Conservation (phyloP, 1,140 invertebrate genomes). For the Ostrea denselamellosa region DNA sequence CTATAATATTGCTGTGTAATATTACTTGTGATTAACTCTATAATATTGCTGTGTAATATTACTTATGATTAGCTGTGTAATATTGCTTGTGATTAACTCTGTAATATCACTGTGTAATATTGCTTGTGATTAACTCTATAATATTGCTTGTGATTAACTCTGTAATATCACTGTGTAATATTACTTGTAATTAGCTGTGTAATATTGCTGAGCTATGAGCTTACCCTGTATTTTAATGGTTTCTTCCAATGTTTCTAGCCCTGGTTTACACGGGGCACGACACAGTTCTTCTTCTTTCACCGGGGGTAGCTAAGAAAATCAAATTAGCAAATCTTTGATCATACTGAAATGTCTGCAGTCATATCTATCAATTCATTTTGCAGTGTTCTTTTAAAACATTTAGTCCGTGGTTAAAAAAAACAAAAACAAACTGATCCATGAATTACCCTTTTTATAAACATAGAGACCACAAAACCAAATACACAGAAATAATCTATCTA, state of each 20-base stretch:
- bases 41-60: no score
- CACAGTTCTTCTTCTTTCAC: conserved; percentile 89
- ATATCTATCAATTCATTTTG: not conserved
- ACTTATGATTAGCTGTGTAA: no score
- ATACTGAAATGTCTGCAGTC: not conserved
- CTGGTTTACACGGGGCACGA: conserved; percentile 89
- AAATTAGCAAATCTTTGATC: conserved; percentile 17
- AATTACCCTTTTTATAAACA: not conserved
- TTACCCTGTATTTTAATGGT: conserved; percentile 91
- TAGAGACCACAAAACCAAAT: not conserved
- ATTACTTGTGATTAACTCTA: no score
- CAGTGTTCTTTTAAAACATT: no score
- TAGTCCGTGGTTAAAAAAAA: no score
- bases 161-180: not conserved
- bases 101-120: no score
- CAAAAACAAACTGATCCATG: not conserved
- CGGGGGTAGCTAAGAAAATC: conserved; percentile 82
- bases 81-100: no score
- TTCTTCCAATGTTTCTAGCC: conserved; percentile 91
- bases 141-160: no score
- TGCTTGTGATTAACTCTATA: no score
- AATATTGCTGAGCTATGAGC: not conserved
- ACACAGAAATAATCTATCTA: not conserved
- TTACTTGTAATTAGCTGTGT: not conserved
- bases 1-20: no score